phyloP scores from a whole-genome alignment of 1,140 invertebrate species.

The Hormaphis cornu region DNA sequence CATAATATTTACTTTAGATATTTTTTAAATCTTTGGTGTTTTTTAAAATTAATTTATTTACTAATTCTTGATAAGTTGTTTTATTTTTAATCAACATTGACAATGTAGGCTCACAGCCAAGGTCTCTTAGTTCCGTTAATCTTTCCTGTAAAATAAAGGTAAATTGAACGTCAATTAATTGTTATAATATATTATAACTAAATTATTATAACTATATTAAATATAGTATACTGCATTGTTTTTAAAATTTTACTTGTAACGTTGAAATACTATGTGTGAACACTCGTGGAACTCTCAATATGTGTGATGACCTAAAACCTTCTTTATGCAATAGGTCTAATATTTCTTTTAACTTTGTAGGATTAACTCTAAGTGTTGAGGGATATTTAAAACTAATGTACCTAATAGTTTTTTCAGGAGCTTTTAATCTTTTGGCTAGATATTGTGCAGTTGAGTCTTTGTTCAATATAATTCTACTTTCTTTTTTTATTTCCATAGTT shows the following conservation, averaged over 20 bases:
- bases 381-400: constrained; percentile 14
- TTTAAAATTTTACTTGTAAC: background rate
- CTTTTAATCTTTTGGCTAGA: constrained; percentile 7
- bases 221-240: background rate
- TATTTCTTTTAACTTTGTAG: constrained; percentile 10
- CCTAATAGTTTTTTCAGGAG: background rate
- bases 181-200: background rate
- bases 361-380: constrained; percentile 8
- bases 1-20: too few relatives aligned
- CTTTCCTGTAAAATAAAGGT: background rate
- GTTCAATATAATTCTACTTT: background rate
- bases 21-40: background rate
- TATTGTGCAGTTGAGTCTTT: constrained; percentile 18
- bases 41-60: constrained; percentile 11
- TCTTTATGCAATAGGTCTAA: constrained; percentile 9
- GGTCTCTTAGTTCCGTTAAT: constrained; percentile 6
- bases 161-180: background rate
- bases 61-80: constrained; percentile 19
- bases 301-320: background rate
- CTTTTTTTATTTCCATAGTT: background rate
- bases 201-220: background rate
- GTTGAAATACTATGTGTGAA: constrained; percentile 23
- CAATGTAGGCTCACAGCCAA: background rate
- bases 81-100: constrained; percentile 8
- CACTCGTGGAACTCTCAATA: constrained; percentile 1